phyloP scores from a whole-genome alignment of 2,888 invertebrate species.

The Rotaria socialis region DNA sequence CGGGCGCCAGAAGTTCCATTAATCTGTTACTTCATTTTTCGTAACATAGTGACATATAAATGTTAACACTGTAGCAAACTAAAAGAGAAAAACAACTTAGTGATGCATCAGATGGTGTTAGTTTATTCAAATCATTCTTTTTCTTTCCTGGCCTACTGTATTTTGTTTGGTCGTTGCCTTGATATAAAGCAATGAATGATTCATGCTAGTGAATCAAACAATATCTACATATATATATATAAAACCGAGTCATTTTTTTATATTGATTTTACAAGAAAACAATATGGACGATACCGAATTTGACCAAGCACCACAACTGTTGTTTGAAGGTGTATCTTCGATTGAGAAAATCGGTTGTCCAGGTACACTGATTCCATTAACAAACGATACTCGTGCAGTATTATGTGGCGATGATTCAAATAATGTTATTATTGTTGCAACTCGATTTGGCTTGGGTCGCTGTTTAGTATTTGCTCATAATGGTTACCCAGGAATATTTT shows the following conservation, averaged over 20 bases:
- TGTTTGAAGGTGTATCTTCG: constrained; percentile 35
- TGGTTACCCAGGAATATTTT: constrained; percentile 37
- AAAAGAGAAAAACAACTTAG: neutral
- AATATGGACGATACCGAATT: constrained; percentile 34
- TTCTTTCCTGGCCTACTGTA: neutral
- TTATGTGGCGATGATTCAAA: constrained; percentile 36
- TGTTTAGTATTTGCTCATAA: constrained; percentile 40
- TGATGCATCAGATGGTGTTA: neutral
- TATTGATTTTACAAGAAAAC: constrained; percentile 18
- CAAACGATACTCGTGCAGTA: constrained; percentile 40
- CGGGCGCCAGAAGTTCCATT: neutral
- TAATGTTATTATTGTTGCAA: constrained; percentile 37
- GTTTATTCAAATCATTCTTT: neutral
- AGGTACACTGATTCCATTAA: constrained; percentile 38
- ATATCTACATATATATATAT: too few species aligned
- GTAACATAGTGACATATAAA: neutral
- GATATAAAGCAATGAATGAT: neutral
- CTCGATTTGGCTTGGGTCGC: constrained; percentile 5
- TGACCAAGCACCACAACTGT: constrained; percentile 2
- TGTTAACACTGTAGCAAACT: neutral
- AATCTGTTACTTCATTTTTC: neutral
- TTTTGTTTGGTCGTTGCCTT: too few species aligned
- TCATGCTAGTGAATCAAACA: neutral
- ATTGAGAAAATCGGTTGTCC: constrained; percentile 39
- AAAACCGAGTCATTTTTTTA: too few species aligned